A percentile compares a stretch with the other conserved stretches of the same genome.
Conservation (phyloP, 2,113 vertebrate genomes). For the Eulemur rufifrons region DNA sequence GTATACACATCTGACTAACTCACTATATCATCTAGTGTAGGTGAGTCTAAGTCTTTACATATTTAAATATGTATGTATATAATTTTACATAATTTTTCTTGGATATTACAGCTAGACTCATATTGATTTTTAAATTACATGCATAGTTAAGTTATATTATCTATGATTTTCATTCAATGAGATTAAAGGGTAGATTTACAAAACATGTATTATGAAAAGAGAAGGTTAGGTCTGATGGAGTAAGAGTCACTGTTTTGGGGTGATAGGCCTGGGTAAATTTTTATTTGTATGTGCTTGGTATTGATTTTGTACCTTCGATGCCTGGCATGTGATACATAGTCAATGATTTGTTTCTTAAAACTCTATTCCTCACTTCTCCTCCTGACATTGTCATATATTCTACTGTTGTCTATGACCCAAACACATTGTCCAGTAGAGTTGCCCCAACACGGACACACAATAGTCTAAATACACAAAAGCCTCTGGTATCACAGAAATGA, state of each 20-base stretch:
- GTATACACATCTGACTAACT: not conserved
- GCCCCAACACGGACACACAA: not conserved
- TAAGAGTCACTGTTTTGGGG: not conserved
- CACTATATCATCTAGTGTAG: not conserved
- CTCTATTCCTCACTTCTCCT: not conserved
- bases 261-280: not conserved
- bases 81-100: not conserved
- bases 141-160: not conserved
- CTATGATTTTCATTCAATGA: constrained; percentile 2
- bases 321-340: not conserved
- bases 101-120: not conserved
- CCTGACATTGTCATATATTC: not conserved
- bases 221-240: not conserved
- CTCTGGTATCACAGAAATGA: not conserved
- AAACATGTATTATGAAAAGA: not conserved
- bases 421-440: not conserved
- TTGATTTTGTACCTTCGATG: not conserved
- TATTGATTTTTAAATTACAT: not conserved
- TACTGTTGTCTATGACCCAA: not conserved
- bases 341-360: not conserved
- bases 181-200: not conserved
- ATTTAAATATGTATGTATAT: not conserved
- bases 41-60: not conserved
- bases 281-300: not conserved
- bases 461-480: not conserved